phyloP scores from a whole-genome alignment of 1,140 invertebrate species.

The Lucilia cuprina region DNA sequence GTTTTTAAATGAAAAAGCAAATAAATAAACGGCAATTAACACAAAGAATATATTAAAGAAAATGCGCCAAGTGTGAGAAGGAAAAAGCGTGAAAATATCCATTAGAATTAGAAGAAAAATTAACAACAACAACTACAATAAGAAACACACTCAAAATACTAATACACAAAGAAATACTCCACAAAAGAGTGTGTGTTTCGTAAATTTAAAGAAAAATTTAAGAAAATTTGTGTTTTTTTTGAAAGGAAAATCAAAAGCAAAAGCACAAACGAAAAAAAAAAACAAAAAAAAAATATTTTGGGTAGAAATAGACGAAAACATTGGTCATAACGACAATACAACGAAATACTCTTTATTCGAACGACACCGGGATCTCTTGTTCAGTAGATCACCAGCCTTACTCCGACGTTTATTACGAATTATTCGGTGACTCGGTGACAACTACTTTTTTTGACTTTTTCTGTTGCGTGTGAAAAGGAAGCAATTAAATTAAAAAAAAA shows the following conservation, averaged over 20 bases:
- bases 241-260: not conserved
- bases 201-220: not conserved
- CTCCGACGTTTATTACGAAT: constrained; percentile 64
- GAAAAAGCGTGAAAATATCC: constrained; percentile 35
- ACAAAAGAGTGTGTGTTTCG: not conserved
- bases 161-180: not conserved
- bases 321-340: constrained; percentile 41
- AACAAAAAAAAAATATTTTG: constrained; percentile 21
- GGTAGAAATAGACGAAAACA: constrained; percentile 41
- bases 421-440: constrained; percentile 63
- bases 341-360: constrained; percentile 64
- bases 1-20: not conserved
- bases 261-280: not conserved
- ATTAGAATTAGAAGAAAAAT: constrained; percentile 27
- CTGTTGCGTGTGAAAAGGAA: constrained; percentile 38
- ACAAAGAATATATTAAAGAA: not conserved
- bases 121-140: constrained; percentile 1
- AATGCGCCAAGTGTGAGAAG: constrained; percentile 4
- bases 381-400: constrained; percentile 64
- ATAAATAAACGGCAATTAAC: constrained; percentile 33
- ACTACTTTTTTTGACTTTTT: constrained; percentile 48
- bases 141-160: constrained; percentile 31
- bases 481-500: constrained; percentile 36
- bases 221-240: constrained; percentile 2
- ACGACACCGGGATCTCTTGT: constrained; percentile 64